Base-by-base conservation (phyloP, 2,888 invertebrate species). In the Tromatobia lineatoria region DNA sequence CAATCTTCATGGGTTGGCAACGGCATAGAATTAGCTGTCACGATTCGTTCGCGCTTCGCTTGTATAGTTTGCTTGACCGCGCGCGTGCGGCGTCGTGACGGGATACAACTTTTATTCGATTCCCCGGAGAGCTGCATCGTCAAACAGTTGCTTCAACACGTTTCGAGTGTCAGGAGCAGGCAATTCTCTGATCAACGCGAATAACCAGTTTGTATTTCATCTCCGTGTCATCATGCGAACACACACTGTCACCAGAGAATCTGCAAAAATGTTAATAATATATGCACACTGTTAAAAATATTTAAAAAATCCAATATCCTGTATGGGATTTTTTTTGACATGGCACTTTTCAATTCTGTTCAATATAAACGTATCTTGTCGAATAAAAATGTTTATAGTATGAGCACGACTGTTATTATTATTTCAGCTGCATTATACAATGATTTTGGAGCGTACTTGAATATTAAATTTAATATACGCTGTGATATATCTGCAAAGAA, bases 41-140 rank as follows among this genome's bases (percentile, higher is more conserved):
- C 50, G 67, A 47, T n/a, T 69, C 47, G 50, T 18, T 42, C 64
- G 64, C 25, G 57, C 20, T 38, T 64, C 34, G 64, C 64, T 38
- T 42, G 64, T 64, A 42, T 64, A 20, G 38, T 20, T 38, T 38
- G 7, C 20, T 18, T 11, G 4, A 38, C 42, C 38, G 11, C 38
- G 18, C 18, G 42, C 18, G n/a, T 50, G 50, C 18, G 50, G 18
- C 50, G 6, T n/a, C 50, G n/a, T 50, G 18, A n/a, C 50, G 18
- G n/a, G n/a, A 50, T 50, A 50, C 50, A 50, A 50, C 18, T 18
- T 50, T 50, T 18, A n/a, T 18, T 50, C 38, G 50, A 50, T 18
- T 50, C n/a, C 50, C 50, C 50, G 50, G n/a, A 50, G 50, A 50
- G 50, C 3, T 50, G 50, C 15, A 50, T 50, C 18, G 18, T 2